Conservation (phyloP, 2,797 vertebrate genomes). For the Sternarchorhynchus goeldii region DNA sequence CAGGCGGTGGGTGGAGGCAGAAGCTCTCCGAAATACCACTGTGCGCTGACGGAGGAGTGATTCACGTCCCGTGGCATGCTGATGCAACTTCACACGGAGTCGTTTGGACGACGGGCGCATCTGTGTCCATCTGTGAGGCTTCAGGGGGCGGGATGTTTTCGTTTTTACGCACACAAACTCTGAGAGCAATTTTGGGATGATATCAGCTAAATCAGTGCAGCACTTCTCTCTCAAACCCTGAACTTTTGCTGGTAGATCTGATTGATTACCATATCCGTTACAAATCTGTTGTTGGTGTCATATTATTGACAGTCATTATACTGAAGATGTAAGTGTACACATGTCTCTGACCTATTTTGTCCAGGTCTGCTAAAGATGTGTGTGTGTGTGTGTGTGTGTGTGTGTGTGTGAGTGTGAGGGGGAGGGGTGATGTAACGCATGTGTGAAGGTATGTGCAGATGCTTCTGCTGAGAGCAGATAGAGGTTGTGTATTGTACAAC, state of each 20-base stretch:
- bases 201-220: background rate
- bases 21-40: constrained; percentile 35
- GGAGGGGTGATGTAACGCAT: constrained; percentile 41
- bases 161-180: background rate
- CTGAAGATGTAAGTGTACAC: background rate
- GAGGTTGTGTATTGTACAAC: constrained; percentile 27
- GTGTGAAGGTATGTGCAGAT: constrained; percentile 29
- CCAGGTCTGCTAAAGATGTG: background rate
- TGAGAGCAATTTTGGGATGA: background rate
- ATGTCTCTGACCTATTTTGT: constrained; percentile 11
- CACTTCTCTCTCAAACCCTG: background rate
- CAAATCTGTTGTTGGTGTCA: background rate
- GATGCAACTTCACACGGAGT: constrained; percentile 48
- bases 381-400: constrained; percentile 3
- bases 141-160: constrained; percentile 22
- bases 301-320: constrained; percentile 4
- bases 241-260: background rate
- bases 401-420: constrained; percentile 1
- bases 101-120: constrained; percentile 42
- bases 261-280: background rate
- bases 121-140: constrained; percentile 27
- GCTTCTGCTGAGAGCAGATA: constrained; percentile 32
- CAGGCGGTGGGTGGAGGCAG: constrained; percentile 32
- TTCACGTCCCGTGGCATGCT: constrained; percentile 40
- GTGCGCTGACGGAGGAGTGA: constrained; percentile 33